Percentiles rank a stretch among this genome's conserved stretches.
phyloP scores from a whole-genome alignment of 2,888 invertebrate species.

The Bimastos eiseni region DNA sequence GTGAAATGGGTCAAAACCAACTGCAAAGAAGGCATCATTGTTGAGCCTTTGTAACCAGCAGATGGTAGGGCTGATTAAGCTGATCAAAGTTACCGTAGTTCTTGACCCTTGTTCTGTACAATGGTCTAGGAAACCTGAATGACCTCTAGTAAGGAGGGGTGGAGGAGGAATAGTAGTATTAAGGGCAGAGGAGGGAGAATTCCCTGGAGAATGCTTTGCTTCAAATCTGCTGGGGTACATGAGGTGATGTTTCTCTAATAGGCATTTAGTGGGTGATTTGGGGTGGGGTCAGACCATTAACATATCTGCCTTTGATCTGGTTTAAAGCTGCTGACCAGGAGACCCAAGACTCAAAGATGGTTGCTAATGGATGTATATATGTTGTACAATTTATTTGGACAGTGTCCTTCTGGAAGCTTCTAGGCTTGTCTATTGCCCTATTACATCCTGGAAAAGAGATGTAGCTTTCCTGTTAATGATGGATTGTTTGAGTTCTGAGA shows the following conservation, averaged over 20 bases:
- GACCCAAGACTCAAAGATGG: neutral
- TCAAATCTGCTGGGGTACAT: neutral
- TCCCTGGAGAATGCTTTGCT: neutral
- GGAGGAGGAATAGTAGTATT: neutral
- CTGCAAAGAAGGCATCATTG: neutral
- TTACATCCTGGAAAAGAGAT: neutral
- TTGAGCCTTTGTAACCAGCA: neutral
- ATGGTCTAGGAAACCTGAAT: neutral
- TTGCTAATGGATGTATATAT: neutral
- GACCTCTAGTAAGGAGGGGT: neutral
- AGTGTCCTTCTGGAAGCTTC: neutral
- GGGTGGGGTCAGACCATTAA: neutral
- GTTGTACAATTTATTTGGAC: neutral
- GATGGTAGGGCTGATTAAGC: neutral
- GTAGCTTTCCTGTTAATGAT: neutral
- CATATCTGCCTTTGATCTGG: neutral
- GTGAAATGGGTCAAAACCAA: conserved; percentile 6
- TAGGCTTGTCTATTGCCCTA: neutral
- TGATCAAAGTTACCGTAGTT: neutral
- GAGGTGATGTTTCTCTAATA: neutral
- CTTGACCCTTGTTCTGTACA: conserved; percentile 4
- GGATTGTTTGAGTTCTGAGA: neutral
- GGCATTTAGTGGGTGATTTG: neutral
- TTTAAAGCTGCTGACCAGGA: neutral
- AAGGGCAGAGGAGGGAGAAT: neutral